Conservation (phyloP, 2,113 vertebrate genomes). For the Caracal caracal region DNA sequence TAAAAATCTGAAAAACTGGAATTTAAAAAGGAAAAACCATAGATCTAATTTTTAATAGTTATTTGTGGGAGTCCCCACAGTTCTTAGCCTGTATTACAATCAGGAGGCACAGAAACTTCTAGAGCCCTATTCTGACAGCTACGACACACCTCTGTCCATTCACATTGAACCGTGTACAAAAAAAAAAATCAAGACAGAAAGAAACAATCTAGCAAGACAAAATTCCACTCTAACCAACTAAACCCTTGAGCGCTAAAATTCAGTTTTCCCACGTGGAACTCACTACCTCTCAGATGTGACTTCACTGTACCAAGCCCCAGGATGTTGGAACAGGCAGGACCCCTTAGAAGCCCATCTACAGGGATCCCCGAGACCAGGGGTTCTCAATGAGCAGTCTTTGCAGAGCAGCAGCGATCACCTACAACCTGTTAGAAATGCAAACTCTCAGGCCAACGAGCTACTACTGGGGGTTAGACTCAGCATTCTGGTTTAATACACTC, state of each 20-base stretch:
- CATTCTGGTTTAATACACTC: neutral
- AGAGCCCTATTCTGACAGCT: neutral
- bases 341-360: neutral
- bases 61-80: neutral
- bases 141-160: neutral
- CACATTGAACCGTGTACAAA: neutral
- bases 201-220: neutral
- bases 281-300: neutral
- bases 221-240: slow-evolving; percentile 6
- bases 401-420: neutral
- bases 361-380: slow-evolving; percentile 12
- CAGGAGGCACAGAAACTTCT: neutral
- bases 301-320: neutral
- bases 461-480: neutral
- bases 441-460: neutral
- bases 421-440: neutral
- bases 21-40: neutral
- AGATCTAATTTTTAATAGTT: neutral
- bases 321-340: neutral
- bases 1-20: slow-evolving; percentile 34
- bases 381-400: neutral
- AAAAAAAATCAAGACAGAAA: slow-evolving; percentile 33
- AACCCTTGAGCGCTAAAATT: neutral
- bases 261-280: slow-evolving; percentile 28
- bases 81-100: neutral